Evolutionary conservation across 2,113 vertebrate species (phyloP).

Genomic region (Talpa occidentalis): DNA sequence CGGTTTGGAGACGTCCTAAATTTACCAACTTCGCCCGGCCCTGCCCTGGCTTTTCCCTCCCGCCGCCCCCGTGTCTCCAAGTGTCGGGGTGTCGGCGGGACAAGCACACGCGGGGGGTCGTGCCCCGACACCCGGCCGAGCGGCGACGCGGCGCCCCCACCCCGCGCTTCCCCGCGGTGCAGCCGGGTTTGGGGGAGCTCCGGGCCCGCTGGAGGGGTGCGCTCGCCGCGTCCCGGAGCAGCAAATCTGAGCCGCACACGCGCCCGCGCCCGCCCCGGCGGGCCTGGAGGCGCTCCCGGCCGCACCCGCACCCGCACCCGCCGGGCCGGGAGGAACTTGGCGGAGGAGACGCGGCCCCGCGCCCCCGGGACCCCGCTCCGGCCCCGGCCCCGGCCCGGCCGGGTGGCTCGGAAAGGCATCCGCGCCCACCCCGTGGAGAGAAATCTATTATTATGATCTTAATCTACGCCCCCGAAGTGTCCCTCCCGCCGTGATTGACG

Average conservation of each 20-base stretch:
- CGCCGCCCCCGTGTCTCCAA: not conserved
- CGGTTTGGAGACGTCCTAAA: constrained; percentile 34
- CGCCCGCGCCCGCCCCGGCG: constrained; percentile 47
- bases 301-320: constrained; percentile 30
- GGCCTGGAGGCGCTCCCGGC: constrained; percentile 32
- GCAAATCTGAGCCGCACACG: not conserved
- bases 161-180: not conserved
- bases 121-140: not conserved
- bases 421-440: constrained; percentile 74
- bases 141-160: not conserved
- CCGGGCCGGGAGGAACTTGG: constrained; percentile 62
- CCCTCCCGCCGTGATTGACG: constrained; percentile 84
- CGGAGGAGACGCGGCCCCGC: not conserved
- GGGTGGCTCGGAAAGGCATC: constrained; percentile 58
- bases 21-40: constrained; percentile 61
- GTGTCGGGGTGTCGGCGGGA: not conserved
- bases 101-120: not conserved
- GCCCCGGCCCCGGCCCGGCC: constrained; percentile 68
- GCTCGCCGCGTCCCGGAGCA: not conserved
- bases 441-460: constrained; percentile 75
- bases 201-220: not conserved
- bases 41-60: not conserved
- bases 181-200: not conserved
- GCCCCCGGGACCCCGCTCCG: not conserved
- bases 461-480: constrained; percentile 78